phyloP scores from a whole-genome alignment of 2,113 vertebrate species.

The Tiliqua scincoides region DNA sequence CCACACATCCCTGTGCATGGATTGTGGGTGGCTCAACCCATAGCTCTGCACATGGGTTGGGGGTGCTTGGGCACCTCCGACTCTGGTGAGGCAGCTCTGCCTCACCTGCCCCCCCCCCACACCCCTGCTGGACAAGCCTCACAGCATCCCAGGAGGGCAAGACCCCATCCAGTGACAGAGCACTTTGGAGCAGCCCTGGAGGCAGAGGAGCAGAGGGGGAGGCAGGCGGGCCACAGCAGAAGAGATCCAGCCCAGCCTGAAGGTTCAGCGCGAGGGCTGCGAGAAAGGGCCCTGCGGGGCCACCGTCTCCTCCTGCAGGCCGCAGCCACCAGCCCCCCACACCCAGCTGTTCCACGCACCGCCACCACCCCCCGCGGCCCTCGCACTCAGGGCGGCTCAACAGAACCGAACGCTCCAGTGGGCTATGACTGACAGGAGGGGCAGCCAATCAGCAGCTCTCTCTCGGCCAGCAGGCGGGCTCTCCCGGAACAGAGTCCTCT shows the following conservation, averaged over 20 bases:
- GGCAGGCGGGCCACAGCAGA: rapidly evolving
- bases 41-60: too few relatives aligned
- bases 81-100: too few relatives aligned
- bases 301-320: too few relatives aligned
- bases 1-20: too few relatives aligned
- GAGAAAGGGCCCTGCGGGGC: rapidly evolving
- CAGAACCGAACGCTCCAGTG: background rate
- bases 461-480: background rate
- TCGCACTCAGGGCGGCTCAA: background rate
- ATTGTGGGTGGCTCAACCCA: too few relatives aligned
- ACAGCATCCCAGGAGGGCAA: background rate
- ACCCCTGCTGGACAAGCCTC: too few relatives aligned
- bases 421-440: slow-evolving; percentile 3
- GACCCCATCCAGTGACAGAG: background rate
- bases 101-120: too few relatives aligned
- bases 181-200: background rate
- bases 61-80: too few relatives aligned
- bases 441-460: background rate
- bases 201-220: background rate
- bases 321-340: too few relatives aligned
- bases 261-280: background rate
- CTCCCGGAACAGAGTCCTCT: background rate
- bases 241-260: too few relatives aligned
- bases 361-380: background rate
- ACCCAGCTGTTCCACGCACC: too few relatives aligned